Evolutionary conservation across 2,113 vertebrate genomes (phyloP).

Genomic region (Zosterops borbonicus): DNA sequence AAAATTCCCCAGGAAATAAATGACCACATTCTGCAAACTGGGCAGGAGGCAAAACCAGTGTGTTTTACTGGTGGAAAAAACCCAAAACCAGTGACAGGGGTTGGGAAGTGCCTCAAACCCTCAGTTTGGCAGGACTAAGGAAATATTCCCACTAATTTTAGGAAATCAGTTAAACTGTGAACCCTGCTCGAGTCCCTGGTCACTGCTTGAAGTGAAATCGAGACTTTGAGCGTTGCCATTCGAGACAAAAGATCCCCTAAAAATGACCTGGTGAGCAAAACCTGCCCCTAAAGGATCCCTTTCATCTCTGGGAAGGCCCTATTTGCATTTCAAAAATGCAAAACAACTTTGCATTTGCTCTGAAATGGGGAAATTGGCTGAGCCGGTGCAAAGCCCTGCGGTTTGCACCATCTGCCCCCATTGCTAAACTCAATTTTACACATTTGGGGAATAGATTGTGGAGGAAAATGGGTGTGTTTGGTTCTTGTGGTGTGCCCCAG

Average conservation of each 20-base stretch:
- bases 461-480: background rate
- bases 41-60: background rate
- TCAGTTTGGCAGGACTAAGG: background rate
- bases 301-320: background rate
- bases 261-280: background rate
- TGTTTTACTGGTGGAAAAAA: background rate
- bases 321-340: background rate
- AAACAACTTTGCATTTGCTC: background rate
- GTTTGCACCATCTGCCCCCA: background rate
- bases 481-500: accelerated
- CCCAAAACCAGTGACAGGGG: background rate
- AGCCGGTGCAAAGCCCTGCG: background rate
- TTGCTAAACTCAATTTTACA: background rate
- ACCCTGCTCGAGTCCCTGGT: background rate
- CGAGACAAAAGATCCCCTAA: background rate
- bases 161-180: accelerated
- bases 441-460: background rate
- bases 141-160: background rate
- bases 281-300: accelerated
- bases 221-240: background rate
- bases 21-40: background rate
- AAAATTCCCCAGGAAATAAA: background rate
- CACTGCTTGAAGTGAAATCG: background rate
- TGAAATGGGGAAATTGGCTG: background rate
- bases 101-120: background rate